Evolutionary conservation across 1,140 invertebrate genomes (phyloP).

Genomic region (Trypoxylus dichotomus): DNA sequence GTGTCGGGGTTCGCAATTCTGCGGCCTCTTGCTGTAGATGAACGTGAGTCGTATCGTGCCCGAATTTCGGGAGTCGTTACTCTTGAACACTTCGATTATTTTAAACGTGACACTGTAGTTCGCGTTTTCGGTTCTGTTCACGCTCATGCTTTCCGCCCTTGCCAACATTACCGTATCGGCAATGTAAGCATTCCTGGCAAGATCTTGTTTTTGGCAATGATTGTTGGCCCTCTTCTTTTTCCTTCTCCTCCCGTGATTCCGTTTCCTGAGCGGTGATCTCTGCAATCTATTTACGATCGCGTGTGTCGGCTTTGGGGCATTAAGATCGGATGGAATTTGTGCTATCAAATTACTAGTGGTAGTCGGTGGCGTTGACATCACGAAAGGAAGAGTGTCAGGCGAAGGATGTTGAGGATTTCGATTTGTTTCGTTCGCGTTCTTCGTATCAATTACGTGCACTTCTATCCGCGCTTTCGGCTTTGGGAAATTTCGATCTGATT

Average conservation of each 20-base stretch:
- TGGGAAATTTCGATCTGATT: neutral
- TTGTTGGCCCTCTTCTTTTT: slow-evolving; percentile 29
- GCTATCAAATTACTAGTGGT: neutral
- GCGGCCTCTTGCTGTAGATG: slow-evolving; percentile 35
- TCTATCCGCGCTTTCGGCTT: slow-evolving; percentile 18
- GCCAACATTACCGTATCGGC: slow-evolving; percentile 47
- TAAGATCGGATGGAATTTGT: neutral
- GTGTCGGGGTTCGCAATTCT: slow-evolving; percentile 39
- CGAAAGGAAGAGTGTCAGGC: neutral
- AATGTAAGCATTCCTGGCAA: slow-evolving; percentile 44
- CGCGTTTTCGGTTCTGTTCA: slow-evolving; percentile 36
- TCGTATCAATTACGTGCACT: neutral
- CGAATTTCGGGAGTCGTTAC: slow-evolving; percentile 32
- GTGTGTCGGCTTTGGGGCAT: neutral
- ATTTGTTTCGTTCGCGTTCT: slow-evolving; percentile 5
- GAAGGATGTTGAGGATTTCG: slow-evolving; percentile 7
- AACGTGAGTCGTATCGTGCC: slow-evolving; percentile 40
- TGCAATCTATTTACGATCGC: slow-evolving; percentile 35
- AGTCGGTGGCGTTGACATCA: slow-evolving; percentile 22
- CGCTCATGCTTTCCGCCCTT: slow-evolving; percentile 43
- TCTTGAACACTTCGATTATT: slow-evolving; percentile 42
- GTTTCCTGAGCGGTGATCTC: slow-evolving; percentile 36
- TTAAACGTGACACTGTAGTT: slow-evolving; percentile 42
- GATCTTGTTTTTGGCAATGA: slow-evolving; percentile 43
- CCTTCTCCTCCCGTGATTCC: slow-evolving; percentile 25